Evolutionary conservation across 2,888 invertebrate species (phyloP), one percentile per base, ranked within the genome.

Genomic region (Chloromyia formosa): DNA sequence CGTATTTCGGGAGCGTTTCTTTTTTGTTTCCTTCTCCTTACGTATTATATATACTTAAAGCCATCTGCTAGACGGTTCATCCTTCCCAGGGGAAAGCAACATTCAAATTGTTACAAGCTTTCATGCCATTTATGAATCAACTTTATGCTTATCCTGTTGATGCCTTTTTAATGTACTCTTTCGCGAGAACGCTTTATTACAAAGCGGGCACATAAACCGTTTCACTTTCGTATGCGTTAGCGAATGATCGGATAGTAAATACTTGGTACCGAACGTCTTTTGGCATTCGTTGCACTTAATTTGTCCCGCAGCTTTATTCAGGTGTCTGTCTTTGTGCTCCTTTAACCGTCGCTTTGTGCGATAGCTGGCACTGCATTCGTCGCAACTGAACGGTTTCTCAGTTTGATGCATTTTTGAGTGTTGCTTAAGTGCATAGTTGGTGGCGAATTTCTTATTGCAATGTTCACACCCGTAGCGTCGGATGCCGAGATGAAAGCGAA

Each of bases 221-320:
- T 83, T 82, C 1, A 81, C 81, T 3, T 82, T 81, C 7, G 83
- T 81, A 66, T 83, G 83, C 79, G 82, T 81, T 20, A 83, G 80
- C 76, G 79, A 79, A 71, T 83, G 83, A 62, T 84, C 83, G 1
- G 79, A 80, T 3, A 83, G 69, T 1, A 81, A 79, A 1, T 81
- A 81, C 18, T 80, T 80, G 1, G 82, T 81, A 14, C 81, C 81
- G 35, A 83, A 83, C 0, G 79, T 77, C 58, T 82, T 81, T 5
- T 77, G 78, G 74, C 83, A 83, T 3, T 78, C 77, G 20, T 79
- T 78, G 35, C 83, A 83, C 0, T 78, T 79, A 56, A 79, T 82
- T 0, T 82, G 83, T 5, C 80, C 80, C 16, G 82, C 83, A 10
- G 78, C 14, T 18, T 76, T 75, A 61, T 79, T 74, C n/a, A 74